Base-by-base conservation (phyloP, 2,888 invertebrate species). In the Teinopalpus imperialis region DNA sequence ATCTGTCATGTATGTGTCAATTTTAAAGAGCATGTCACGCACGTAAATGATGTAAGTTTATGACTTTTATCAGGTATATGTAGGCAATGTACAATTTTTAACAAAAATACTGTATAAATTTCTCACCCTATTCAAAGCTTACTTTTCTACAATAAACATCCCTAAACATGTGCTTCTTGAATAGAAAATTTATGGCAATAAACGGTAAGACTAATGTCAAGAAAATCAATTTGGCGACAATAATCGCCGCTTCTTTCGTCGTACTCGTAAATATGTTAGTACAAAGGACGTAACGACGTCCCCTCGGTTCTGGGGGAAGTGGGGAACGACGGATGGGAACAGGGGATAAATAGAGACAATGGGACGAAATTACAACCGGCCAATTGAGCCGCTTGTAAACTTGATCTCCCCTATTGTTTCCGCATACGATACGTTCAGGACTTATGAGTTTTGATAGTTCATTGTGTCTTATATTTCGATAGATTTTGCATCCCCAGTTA, bases 361-460 rank as follows among this genome's bases (percentile, higher is more conserved):
- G 59, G 77, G 71, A 71, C 76, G 69, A 81, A 86, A 86, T 87
- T 82, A 86, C 83, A 70, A 67, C 81, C 82, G 86, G 82, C 83
- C 88, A 88, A 88, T 89, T 88, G 87, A 81, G 77, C 72, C 63
- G 77, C 77, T 80, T 77, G 77, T 76, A 70, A 74, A 78, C 78
- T 75, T 83, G 83, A 83, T 86, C 69, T 82, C 77, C 79, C 76
- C 80, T 74, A 86, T 86, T 87, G 87, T 87, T 85, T 83, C 86
- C 85, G 79, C 76, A 81, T 70, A 74, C 72, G 63, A 68, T 72
- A 61, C 53, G 51, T 37, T 43, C 9, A 30, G 16, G 50, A 66
- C 10, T 8, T 3, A 31, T 0, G 2, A 1, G 48, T 50, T 60
- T 86, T 82, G 85, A 79, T 75, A 66, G 62, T 75, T 68, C 23